A percentile compares a stretch with the other conserved stretches of the same genome.
phyloP scores from a whole-genome alignment of 2,113 vertebrate species.

The Pyrgilauda ruficollis region DNA sequence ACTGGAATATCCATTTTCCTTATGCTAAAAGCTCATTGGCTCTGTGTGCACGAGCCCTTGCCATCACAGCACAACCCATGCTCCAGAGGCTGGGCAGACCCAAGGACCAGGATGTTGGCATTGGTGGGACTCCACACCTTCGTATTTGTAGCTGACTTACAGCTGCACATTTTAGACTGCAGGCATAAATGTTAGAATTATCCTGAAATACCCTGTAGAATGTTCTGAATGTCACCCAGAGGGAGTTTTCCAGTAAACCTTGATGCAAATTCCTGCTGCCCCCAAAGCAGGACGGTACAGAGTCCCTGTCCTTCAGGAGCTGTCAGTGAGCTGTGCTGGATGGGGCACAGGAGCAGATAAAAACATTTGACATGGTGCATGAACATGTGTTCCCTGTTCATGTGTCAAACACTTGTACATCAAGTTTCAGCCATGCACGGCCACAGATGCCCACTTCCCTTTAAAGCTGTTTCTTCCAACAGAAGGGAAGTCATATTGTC shows the following conservation, averaged over 20 bases:
- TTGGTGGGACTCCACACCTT: not conserved
- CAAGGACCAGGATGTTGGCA: not conserved
- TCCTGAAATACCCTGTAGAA: fast-evolving
- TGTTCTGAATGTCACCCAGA: fast-evolving
- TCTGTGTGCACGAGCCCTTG: not conserved
- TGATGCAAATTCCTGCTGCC: not conserved
- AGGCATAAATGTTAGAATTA: not conserved
- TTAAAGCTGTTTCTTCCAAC: not conserved
- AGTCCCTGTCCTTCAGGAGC: not conserved
- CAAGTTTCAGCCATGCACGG: not conserved
- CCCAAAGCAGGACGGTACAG: too few relatives aligned
- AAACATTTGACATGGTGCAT: fast-evolving
- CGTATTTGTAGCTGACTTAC: not conserved
- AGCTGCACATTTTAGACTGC: not conserved
- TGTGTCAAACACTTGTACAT: not conserved
- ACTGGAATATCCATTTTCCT: not conserved
- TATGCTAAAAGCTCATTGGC: not conserved
- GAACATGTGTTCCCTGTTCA: not conserved
- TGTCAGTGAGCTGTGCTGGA: not conserved
- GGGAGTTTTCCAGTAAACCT: not conserved
- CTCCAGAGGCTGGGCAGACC: not conserved
- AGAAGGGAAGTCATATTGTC: not conserved
- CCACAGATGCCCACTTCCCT: not conserved
- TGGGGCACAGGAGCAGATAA: not conserved
- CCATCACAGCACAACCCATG: fast-evolving